These are phyloP conservation scores for Hirudinaria manillensis DNA, from an alignment of 2,888 invertebrate genomes.

Conservation along the genomic window DNA sequence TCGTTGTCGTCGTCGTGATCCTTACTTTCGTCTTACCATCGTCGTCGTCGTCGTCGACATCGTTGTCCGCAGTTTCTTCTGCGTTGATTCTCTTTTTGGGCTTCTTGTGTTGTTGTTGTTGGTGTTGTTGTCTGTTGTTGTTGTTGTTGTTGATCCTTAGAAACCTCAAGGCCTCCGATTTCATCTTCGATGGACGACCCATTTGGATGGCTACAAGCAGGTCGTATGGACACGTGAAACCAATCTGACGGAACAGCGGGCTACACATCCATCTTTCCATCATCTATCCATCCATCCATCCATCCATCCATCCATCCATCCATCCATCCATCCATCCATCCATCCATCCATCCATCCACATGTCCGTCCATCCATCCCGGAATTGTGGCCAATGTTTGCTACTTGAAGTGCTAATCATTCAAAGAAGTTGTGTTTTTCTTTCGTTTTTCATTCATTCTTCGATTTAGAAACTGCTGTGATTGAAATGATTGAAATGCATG, in stretches of 20 bases:
- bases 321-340: conserved; percentile 13
- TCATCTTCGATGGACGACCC: conserved; percentile 33
- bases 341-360: conserved; percentile 6
- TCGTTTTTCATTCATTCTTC: too few species aligned
- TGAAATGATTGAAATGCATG: too few species aligned
- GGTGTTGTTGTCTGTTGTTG: conserved; percentile 1
- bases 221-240: neutral
- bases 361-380: neutral
- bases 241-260: neutral
- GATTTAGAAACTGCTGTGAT: too few species aligned
- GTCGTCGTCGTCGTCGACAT: neutral
- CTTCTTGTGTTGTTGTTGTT: neutral
- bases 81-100: neutral
- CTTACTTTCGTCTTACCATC: neutral
- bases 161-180: conserved; percentile 3
- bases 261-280: neutral
- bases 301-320: conserved; percentile 16
- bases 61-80: neutral
- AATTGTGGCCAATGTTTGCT: neutral
- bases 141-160: neutral
- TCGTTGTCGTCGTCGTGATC: neutral
- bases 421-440: too few species aligned
- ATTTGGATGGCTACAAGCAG: conserved; percentile 31
- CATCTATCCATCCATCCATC: conserved; percentile 3
- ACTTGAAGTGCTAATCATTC: neutral